phyloP scores from a whole-genome alignment of 2,797 vertebrate genomes.

The Sebastes cheni region DNA sequence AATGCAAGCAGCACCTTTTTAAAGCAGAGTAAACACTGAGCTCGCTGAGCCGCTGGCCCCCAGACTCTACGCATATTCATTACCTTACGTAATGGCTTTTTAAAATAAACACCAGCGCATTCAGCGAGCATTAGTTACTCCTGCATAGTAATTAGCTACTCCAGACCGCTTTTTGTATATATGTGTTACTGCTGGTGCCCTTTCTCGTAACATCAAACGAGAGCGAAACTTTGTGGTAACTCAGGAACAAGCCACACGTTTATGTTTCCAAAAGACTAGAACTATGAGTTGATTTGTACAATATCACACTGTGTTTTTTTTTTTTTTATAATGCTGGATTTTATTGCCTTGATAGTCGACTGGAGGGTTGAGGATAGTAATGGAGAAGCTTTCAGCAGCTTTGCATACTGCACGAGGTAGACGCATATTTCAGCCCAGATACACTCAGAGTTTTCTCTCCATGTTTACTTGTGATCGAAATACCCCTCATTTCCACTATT shows the following conservation, averaged over 20 bases:
- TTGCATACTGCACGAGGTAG: not conserved
- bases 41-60: slow-evolving; percentile 41
- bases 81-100: slow-evolving; percentile 73
- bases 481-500: not conserved
- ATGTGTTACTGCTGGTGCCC: not conserved
- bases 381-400: not conserved
- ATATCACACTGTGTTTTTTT: not conserved
- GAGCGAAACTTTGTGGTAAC: slow-evolving; percentile 5
- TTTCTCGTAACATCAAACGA: not conserved
- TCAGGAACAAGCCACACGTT: not conserved
- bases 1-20: slow-evolving; percentile 57
- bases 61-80: slow-evolving; percentile 65
- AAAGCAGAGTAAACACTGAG: slow-evolving; percentile 66
- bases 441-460: not conserved
- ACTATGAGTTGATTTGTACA: not conserved
- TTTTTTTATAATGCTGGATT: not conserved
- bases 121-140: slow-evolving; percentile 61
- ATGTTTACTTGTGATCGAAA: not conserved
- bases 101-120: slow-evolving; percentile 64
- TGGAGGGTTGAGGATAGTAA: not conserved
- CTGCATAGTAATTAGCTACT: slow-evolving; percentile 54
- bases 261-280: not conserved
- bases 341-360: not conserved
- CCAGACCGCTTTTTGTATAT: slow-evolving; percentile 15
- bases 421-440: not conserved